phyloP scores from a whole-genome alignment of 2,113 vertebrate genomes.

The Desmodus rotundus region DNA sequence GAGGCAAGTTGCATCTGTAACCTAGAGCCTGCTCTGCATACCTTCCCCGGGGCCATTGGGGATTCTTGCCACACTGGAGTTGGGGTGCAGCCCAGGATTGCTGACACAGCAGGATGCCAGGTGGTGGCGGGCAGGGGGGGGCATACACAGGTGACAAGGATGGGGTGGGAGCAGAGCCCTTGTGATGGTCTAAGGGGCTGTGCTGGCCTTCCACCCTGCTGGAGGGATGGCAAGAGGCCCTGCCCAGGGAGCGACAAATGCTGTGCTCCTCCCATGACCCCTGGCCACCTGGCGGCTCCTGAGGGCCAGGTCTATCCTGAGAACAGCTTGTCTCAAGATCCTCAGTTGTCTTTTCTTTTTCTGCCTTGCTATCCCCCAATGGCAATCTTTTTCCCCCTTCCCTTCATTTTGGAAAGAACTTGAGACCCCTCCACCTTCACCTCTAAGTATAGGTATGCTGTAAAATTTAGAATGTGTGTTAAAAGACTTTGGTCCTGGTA shows the following conservation, averaged over 20 bases:
- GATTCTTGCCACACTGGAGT: background rate
- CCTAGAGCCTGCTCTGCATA: background rate
- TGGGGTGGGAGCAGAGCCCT: background rate
- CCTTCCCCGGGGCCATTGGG: background rate
- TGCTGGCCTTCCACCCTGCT: background rate
- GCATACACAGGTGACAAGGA: too few species aligned
- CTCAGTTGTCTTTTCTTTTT: background rate
- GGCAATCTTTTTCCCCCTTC: background rate
- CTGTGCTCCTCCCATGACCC: accelerated
- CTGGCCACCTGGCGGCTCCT: accelerated
- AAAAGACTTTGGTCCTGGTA: background rate
- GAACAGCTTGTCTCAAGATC: background rate
- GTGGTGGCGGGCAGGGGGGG: accelerated
- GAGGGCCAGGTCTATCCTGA: background rate
- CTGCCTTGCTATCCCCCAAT: background rate
- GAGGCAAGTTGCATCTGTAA: constrained; percentile 78
- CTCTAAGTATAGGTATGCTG: background rate
- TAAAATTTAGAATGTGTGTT: background rate
- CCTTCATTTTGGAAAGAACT: background rate
- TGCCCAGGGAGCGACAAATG: background rate
- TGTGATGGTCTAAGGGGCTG: background rate
- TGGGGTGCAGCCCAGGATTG: accelerated
- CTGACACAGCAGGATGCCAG: background rate
- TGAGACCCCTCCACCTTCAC: background rate
- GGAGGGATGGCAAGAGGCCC: background rate